Conservation (phyloP, 2,888 invertebrate species). For the Macrophya alboannulata region DNA sequence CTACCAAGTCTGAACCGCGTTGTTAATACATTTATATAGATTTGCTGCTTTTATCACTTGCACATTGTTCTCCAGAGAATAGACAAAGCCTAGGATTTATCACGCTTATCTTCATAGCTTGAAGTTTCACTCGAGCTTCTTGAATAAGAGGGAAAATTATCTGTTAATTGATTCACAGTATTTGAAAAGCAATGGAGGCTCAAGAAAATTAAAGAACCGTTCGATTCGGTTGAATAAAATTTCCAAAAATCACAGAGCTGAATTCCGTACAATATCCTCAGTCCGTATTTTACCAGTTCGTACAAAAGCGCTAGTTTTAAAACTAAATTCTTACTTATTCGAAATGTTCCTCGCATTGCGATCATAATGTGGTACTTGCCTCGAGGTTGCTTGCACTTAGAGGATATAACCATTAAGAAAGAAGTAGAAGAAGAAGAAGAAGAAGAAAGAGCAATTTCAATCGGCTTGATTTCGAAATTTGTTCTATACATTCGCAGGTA, state of each 20-base stretch:
- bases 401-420: background rate
- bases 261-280: background rate
- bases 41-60: background rate
- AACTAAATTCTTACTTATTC: background rate
- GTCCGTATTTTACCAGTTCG: background rate
- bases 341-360: background rate
- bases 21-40: background rate
- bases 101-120: slow-evolving; percentile 2
- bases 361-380: background rate
- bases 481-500: background rate
- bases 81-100: slow-evolving; percentile 9
- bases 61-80: slow-evolving; percentile 7
- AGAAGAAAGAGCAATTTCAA: background rate
- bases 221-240: no score
- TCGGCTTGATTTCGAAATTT: background rate
- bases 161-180: background rate
- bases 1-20: background rate
- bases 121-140: background rate
- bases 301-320: background rate
- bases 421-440: background rate
- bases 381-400: background rate
- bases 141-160: background rate
- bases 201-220: no score
- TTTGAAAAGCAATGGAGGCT: background rate
- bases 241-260: background rate